Evolutionary conservation across 1,140 invertebrate species (phyloP).

Genomic region (Neodiprion lecontei): DNA sequence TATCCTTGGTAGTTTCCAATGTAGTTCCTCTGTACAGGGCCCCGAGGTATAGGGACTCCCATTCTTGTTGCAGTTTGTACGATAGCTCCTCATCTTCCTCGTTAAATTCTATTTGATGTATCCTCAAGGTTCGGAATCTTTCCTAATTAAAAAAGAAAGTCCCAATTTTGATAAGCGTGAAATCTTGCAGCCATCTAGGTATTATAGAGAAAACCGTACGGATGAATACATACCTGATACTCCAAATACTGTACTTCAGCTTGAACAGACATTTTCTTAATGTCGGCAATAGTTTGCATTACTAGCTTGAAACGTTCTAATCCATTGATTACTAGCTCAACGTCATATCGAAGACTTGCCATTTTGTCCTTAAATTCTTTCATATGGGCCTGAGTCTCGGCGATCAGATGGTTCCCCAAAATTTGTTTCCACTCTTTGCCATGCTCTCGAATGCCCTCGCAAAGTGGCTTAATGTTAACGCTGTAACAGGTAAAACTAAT

Average conservation of each 20-base stretch:
- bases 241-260: constrained; percentile 77
- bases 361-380: constrained; percentile 67
- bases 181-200: too few species aligned
- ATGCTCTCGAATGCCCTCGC: constrained; percentile 70
- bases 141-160: constrained; percentile 41
- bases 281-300: constrained; percentile 79
- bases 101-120: constrained; percentile 50
- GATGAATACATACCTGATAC: constrained; percentile 60
- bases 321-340: constrained; percentile 75
- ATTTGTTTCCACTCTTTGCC: constrained; percentile 75
- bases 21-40: constrained; percentile 72
- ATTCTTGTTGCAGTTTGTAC: constrained; percentile 68
- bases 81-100: constrained; percentile 66
- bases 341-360: constrained; percentile 63
- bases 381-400: constrained; percentile 69
- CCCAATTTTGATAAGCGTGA: too few species aligned
- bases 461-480: constrained; percentile 72
- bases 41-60: constrained; percentile 72
- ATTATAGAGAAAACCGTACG: constrained; percentile 47
- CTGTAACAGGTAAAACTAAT: constrained; percentile 35
- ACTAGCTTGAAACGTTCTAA: constrained; percentile 85
- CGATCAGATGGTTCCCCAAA: constrained; percentile 68
- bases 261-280: constrained; percentile 76
- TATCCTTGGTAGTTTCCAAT: constrained; percentile 74
- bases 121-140: constrained; percentile 44